phyloP scores from a whole-genome alignment of 1,140 invertebrate genomes.

The Luehdorfia chinensis region DNA sequence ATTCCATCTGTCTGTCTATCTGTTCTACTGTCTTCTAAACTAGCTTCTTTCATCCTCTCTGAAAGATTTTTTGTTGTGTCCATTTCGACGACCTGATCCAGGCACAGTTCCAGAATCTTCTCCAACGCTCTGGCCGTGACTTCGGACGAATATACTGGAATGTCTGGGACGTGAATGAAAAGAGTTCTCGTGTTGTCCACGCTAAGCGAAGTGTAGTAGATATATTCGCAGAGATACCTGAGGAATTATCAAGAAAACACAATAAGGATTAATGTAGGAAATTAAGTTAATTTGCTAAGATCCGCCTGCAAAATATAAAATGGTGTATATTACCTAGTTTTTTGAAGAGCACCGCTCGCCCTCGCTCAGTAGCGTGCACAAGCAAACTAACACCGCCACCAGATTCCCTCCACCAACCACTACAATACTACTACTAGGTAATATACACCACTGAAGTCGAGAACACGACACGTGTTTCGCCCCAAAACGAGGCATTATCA shows the following conservation, averaged over 20 bases:
- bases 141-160: slow-evolving; percentile 67
- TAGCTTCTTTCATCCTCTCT: slow-evolving; percentile 28
- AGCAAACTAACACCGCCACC: no score
- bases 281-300: no score
- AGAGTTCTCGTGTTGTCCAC: slow-evolving; percentile 75
- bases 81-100: slow-evolving; percentile 44
- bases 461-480: no score
- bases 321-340: no score
- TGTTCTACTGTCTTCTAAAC: slow-evolving; percentile 14
- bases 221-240: slow-evolving; percentile 84
- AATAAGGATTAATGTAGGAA: not conserved
- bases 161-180: slow-evolving; percentile 83
- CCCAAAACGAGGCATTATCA: no score
- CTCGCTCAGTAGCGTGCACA: no score
- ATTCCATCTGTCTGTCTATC: not conserved
- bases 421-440: no score
- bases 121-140: slow-evolving; percentile 77
- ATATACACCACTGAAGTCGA: no score
- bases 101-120: slow-evolving; percentile 73
- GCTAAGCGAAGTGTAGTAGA: slow-evolving; percentile 81
- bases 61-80: slow-evolving; percentile 26
- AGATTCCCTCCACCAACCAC: no score
- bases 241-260: no score
- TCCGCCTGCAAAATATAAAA: no score
- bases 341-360: no score